A percentile compares a stretch with the other conserved stretches of the same genome.
Conservation (phyloP, 2,797 vertebrate species). For the Arrhamphus sclerolepis region DNA sequence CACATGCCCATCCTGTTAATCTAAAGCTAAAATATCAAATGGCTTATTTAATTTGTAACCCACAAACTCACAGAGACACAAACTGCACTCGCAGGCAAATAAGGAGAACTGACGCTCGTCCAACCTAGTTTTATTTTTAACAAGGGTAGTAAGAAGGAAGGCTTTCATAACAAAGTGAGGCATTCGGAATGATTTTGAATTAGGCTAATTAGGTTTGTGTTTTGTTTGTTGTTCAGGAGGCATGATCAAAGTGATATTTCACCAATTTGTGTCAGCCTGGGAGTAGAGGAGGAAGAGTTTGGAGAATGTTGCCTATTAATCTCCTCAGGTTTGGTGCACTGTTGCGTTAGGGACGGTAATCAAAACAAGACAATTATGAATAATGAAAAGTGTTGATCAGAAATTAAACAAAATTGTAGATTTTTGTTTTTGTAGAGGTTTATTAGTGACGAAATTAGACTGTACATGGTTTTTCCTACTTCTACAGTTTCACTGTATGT, state of each 20-base stretch:
- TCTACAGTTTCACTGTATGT: conserved; percentile 41
- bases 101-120: conserved; percentile 21
- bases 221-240: conserved; percentile 80
- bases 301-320: conserved; percentile 76
- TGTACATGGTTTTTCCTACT: conserved; percentile 9
- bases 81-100: conserved; percentile 4
- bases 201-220: conserved; percentile 82
- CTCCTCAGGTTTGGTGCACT: conserved; percentile 68
- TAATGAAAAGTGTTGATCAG: conserved; percentile 77
- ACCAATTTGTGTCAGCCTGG: conserved; percentile 80
- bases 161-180: conserved; percentile 69
- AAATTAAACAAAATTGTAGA: conserved; percentile 71
- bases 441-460: conserved; percentile 64
- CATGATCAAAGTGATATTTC: conserved; percentile 83
- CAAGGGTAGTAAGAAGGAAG: conserved; percentile 43
- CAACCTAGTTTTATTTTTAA: conserved; percentile 60
- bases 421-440: conserved; percentile 64
- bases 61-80: background rate
- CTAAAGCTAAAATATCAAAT: conserved; percentile 58
- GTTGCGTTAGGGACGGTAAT: conserved; percentile 72
- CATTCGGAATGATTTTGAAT: conserved; percentile 79
- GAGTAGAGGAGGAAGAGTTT: conserved; percentile 70
- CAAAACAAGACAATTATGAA: conserved; percentile 79
- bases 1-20: conserved; percentile 8
- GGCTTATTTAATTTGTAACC: background rate